phyloP scores from a whole-genome alignment of 2,113 vertebrate genomes.

The Cygnus atratus region DNA sequence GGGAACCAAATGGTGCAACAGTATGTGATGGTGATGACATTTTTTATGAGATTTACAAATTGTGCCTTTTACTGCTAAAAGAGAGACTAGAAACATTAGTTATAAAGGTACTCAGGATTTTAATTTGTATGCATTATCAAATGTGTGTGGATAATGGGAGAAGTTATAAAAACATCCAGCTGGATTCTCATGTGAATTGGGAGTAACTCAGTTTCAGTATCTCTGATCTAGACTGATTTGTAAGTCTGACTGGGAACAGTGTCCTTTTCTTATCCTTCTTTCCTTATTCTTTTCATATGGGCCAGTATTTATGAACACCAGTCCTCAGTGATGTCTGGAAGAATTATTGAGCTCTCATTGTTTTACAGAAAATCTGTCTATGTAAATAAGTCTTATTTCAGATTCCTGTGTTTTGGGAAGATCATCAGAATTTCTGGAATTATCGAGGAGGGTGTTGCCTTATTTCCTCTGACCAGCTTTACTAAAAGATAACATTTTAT shows the following conservation, averaged over 20 bases:
- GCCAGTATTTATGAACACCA: background rate
- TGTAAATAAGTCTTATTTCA: background rate
- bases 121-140: background rate
- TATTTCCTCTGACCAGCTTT: background rate
- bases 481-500: background rate
- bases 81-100: background rate
- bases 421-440: background rate
- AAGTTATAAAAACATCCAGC: background rate
- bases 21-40: fast-evolving
- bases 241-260: background rate
- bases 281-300: background rate
- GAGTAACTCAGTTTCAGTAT: background rate
- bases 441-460: background rate
- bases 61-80: background rate
- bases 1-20: background rate
- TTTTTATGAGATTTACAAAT: background rate
- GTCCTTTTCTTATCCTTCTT: background rate
- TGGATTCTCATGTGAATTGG: background rate
- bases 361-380: background rate
- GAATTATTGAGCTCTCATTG: background rate
- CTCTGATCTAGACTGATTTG: background rate
- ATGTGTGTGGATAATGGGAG: background rate
- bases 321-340: background rate
- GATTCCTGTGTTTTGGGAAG: background rate
- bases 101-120: background rate